Conservation (phyloP, 2,797 vertebrate species). For the Cynodonichthys magdalenae region DNA sequence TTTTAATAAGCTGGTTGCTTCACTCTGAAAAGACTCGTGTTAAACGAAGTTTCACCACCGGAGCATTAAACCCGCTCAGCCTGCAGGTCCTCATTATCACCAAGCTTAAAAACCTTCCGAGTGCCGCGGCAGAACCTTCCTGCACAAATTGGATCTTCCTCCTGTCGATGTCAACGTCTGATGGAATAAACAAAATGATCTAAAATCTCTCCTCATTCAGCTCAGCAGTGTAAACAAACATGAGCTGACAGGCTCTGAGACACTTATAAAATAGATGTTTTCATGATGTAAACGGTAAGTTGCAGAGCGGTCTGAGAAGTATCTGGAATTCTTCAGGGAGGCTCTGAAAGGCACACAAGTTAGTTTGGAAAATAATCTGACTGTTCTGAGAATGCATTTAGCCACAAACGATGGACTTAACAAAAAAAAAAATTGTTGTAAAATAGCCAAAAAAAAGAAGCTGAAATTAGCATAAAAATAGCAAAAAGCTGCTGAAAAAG, state of each 20-base stretch:
- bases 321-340: background rate
- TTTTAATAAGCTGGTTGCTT: slow-evolving; percentile 56
- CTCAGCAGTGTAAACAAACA: background rate
- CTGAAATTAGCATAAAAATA: no score
- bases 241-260: background rate
- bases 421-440: no score
- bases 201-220: slow-evolving; percentile 2
- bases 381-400: background rate
- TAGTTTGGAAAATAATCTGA: background rate
- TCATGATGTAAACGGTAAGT: background rate
- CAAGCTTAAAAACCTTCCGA: slow-evolving; percentile 41
- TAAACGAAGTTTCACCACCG: slow-evolving; percentile 29
- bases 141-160: slow-evolving; percentile 48
- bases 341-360: background rate
- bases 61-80: slow-evolving; percentile 39
- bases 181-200: slow-evolving; percentile 37
- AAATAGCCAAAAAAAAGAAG: no score
- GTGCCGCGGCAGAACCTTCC: slow-evolving; percentile 14
- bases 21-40: slow-evolving; percentile 11
- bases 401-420: no score
- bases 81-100: slow-evolving; percentile 49
- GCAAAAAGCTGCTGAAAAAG: no score
- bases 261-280: background rate
- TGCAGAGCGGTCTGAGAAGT: no score
- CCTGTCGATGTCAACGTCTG: slow-evolving; percentile 43